Base-by-base conservation (phyloP, 2,113 vertebrate genomes). In the Spea bombifrons region DNA sequence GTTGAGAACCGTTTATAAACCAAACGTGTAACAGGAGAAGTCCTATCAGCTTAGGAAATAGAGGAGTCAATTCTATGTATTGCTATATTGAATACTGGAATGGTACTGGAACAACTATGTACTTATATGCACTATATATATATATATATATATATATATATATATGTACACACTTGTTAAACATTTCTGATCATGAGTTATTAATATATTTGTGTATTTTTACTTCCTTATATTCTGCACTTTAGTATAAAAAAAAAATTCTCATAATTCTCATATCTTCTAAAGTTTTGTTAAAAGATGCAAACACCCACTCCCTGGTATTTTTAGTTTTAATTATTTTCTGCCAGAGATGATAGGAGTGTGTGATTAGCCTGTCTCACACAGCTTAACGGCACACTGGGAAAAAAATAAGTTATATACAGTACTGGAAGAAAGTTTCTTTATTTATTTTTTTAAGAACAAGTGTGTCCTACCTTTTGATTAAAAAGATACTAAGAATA, bases 301-400 rank as follows among this genome's bases (percentile, higher is more conserved):
- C 64, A 61, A 50, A 74, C 71, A 43, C 78, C 78, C 71, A 80
- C 78, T 68, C 65, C 12, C 53, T 61, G 52, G 72, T 80, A 80
- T 80, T 80, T 80, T 80, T 80, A 80, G 71, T 80, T 73, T 67
- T 68, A 68, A 74, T 80, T 80, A 80, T 80, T 80, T 80, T 80
- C 65, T 46, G 59, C 71, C 46, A 66, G 64, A 80, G 71, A 67
- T 80, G 77, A 59, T 80, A 66, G 43, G 17, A 80, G 70, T 73
- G 66, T 71, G 61, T 80, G 71, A 80, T 80, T 80, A 80, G 71
- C 78, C 53, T 57, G 71, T 68, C 64, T 80, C 68, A 59, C 68
- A 80, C 43, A 73, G 16, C 7, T 45, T 80, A 80, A 80, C 68
- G 74, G 50, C 78, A 45, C 7, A 49, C 52, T 68, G 70, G 65